Percentiles rank a stretch among this genome's conserved stretches.
These are phyloP conservation scores for Corvus cornix DNA, from an alignment of 2,113 vertebrate genomes.

Conservation along the genomic window DNA sequence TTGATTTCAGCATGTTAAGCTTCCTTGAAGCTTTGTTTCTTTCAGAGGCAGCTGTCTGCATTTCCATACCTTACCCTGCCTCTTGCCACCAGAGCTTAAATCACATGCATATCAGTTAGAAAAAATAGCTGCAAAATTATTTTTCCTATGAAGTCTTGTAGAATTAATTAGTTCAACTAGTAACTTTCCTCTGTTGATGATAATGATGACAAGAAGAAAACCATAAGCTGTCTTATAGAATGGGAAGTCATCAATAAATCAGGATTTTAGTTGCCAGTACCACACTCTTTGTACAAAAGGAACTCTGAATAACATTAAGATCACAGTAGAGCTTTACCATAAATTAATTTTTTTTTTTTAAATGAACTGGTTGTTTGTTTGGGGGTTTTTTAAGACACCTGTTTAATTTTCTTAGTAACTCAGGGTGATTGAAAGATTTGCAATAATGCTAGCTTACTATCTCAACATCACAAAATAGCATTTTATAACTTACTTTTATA, in stretches of 20 bases:
- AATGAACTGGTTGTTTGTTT: neutral
- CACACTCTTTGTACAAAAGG: neutral
- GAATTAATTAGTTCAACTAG: neutral
- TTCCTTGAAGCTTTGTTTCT: slow-evolving; percentile 44
- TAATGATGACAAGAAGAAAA: neutral
- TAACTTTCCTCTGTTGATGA: neutral
- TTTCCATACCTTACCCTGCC: slow-evolving; percentile 12
- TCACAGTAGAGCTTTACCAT: neutral
- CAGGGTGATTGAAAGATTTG: neutral
- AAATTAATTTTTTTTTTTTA: neutral
- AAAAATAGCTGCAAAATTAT: neutral
- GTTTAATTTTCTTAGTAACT: neutral
- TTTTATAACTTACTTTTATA: neutral
- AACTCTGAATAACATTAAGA: neutral
- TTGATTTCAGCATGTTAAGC: slow-evolving; percentile 22
- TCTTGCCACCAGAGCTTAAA: neutral
- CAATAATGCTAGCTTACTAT: neutral
- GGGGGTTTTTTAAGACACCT: neutral
- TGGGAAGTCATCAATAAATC: neutral
- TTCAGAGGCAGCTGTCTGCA: slow-evolving; percentile 19
- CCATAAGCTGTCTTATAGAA: neutral
- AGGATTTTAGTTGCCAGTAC: neutral
- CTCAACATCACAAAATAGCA: neutral
- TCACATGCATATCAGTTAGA: neutral
- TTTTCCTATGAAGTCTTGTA: neutral